Evolutionary conservation across 2,113 vertebrate genomes (phyloP).

Genomic region (Ptilorrhoa leucosticta): DNA sequence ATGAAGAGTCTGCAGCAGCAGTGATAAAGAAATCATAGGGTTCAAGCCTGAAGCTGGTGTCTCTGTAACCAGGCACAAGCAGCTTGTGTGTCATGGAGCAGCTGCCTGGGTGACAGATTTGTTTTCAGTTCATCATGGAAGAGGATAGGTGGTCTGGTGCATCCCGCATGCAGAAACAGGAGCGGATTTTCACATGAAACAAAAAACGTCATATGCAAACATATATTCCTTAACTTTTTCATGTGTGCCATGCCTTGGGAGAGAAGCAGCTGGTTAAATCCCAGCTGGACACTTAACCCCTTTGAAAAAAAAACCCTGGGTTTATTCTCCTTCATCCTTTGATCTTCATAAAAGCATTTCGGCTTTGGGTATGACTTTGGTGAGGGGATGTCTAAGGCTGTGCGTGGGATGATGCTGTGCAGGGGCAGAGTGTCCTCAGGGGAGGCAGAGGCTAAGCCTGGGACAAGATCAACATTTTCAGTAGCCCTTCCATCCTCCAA

Average conservation of each 20-base stretch:
- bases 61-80: neutral
- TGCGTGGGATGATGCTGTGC: neutral
- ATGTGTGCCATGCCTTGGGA: rapidly evolving
- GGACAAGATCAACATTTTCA: neutral
- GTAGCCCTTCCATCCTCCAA: neutral
- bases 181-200: neutral
- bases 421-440: neutral
- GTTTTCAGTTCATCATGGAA: neutral
- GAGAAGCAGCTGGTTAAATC: neutral
- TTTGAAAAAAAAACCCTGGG: rapidly evolving
- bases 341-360: neutral
- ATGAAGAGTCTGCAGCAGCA: neutral
- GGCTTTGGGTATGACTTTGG: neutral
- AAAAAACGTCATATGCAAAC: neutral
- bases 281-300: rapidly evolving
- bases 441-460: neutral
- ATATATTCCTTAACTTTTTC: neutral
- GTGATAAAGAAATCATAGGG: neutral
- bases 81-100: neutral
- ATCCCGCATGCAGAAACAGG: neutral
- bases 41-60: neutral
- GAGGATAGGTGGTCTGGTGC: neutral
- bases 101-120: neutral
- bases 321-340: neutral
- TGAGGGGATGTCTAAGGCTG: neutral